These are phyloP conservation scores for Napeogenes inachia DNA, from an alignment of 2,888 invertebrate species.

Conservation along the genomic window DNA sequence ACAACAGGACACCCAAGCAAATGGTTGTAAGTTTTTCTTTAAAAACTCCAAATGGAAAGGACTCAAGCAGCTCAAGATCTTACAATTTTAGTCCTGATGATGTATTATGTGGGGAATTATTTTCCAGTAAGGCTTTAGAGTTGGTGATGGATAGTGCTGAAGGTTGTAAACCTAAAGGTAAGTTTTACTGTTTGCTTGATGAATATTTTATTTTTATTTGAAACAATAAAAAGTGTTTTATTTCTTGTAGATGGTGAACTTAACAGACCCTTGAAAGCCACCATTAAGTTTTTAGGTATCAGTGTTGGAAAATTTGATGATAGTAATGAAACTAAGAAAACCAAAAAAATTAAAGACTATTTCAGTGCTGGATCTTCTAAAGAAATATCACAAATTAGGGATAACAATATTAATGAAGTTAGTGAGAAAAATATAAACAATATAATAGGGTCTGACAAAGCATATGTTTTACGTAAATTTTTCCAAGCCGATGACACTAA, in stretches of 20 bases:
- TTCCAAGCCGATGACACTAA: conserved; percentile 38
- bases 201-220: not conserved
- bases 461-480: conserved; percentile 52
- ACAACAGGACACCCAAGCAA: conserved; percentile 87
- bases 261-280: conserved; percentile 63
- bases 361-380: conserved; percentile 69
- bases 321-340: conserved; percentile 67
- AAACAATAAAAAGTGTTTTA: conserved; percentile 11
- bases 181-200: not conserved
- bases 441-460: conserved; percentile 44
- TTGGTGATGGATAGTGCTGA: conserved; percentile 81
- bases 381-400: conserved; percentile 30
- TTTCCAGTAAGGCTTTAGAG: conserved; percentile 81
- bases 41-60: conserved; percentile 73
- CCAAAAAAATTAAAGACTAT: conserved; percentile 76
- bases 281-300: conserved; percentile 84
- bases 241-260: conserved; percentile 53
- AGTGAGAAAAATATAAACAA: conserved; percentile 10
- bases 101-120: conserved; percentile 81
- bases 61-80: conserved; percentile 80
- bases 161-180: conserved; percentile 58
- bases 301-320: conserved; percentile 88
- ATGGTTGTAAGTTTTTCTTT: conserved; percentile 85
- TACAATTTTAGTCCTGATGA: conserved; percentile 76
- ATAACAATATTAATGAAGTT: conserved; percentile 27